Percentiles rank a stretch among this genome's conserved stretches.
phyloP scores from a whole-genome alignment of 1,140 invertebrate genomes.

The Listronotus bonariensis region DNA sequence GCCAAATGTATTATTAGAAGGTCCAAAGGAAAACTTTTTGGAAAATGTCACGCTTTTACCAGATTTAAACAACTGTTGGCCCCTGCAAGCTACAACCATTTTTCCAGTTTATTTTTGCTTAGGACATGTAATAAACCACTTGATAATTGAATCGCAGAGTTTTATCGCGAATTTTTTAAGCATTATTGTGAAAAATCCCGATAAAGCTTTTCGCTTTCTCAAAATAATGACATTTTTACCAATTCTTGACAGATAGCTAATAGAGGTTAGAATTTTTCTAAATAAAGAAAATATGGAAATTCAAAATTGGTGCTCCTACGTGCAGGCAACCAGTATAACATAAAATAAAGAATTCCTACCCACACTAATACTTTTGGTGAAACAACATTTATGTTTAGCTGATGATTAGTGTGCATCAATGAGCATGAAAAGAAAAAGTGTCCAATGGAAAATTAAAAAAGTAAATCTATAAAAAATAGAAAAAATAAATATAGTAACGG shows the following conservation, averaged over 20 bases:
- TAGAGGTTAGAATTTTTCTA: constrained; percentile 2
- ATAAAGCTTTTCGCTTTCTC: not conserved
- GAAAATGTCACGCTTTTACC: constrained; percentile 37
- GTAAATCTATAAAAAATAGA: no score
- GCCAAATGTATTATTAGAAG: constrained; percentile 7
- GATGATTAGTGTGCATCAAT: no score
- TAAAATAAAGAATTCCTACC: no score
- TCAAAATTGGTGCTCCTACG: no score
- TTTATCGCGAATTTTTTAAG: not conserved
- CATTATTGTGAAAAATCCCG: constrained; percentile 3
- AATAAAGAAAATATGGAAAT: no score
- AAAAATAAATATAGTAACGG: no score
- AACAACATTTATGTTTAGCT: no score
- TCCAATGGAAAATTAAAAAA: no score
- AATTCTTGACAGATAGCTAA: not conserved
- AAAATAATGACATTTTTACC: constrained; percentile 1
- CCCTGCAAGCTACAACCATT: constrained; percentile 39
- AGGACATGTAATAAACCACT: not conserved
- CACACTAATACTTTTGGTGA: no score
- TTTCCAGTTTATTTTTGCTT: constrained; percentile 6
- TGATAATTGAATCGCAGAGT: not conserved
- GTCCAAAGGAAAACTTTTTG: constrained; percentile 32
- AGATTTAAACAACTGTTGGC: constrained; percentile 35
- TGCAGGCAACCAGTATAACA: no score
- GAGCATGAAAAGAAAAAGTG: no score